A percentile compares a stretch with the other conserved stretches of the same genome.
Conservation (phyloP, 2,888 invertebrate species). For the Cryptus armator region DNA sequence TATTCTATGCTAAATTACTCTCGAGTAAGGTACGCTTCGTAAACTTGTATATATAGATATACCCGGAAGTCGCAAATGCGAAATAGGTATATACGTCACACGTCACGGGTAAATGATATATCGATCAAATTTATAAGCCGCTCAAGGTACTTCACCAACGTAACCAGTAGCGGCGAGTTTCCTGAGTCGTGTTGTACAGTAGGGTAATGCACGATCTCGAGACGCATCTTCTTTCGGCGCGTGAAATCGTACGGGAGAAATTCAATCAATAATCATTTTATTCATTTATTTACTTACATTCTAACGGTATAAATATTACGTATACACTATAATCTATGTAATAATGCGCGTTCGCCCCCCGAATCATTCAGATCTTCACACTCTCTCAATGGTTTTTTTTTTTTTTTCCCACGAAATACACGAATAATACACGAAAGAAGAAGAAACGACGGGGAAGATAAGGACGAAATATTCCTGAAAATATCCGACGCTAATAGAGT, state of each 20-base stretch:
- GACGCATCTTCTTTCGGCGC: background rate
- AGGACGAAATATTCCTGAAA: conserved; percentile 32
- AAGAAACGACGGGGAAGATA: conserved; percentile 1
- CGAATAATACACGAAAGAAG: conserved; percentile 11
- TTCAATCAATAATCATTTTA: conserved; percentile 35
- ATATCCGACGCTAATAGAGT: conserved; percentile 3
- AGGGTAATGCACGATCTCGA: conserved; percentile 45
- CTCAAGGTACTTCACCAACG: conserved; percentile 35
- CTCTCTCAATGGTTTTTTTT: conserved; percentile 31
- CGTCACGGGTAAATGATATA: conserved; percentile 51
- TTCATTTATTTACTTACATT: conserved; percentile 59
- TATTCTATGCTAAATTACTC: conserved; percentile 49
- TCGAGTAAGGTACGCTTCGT: conserved; percentile 40
- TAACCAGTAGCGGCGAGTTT: conserved; percentile 16
- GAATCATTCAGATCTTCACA: conserved; percentile 34
- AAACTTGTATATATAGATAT: conserved; percentile 42
- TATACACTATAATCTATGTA: conserved; percentile 55
- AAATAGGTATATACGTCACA: conserved; percentile 32
- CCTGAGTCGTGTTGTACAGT: conserved; percentile 18
- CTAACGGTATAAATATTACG: conserved; percentile 55
- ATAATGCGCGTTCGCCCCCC: conserved; percentile 18
- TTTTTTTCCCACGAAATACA: background rate
- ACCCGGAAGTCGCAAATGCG: conserved; percentile 46
- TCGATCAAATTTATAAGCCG: conserved; percentile 55
- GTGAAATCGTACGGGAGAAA: conserved; percentile 8